phyloP scores from a whole-genome alignment of 2,888 invertebrate species.

The Agonopterix alstromeriana region DNA sequence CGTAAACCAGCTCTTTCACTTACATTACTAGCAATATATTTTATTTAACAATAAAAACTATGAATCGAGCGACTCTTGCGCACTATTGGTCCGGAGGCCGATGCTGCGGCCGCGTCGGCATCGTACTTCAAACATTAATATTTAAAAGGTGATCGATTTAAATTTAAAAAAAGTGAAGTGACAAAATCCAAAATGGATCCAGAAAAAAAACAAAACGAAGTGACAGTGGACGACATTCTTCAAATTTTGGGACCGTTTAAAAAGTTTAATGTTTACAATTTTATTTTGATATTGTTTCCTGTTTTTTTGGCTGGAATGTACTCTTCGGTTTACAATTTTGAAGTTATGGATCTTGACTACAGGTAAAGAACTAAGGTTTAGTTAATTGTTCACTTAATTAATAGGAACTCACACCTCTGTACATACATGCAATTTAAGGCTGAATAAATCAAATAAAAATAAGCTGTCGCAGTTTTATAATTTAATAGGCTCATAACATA shows the following conservation, averaged over 20 bases:
- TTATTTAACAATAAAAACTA: conserved; percentile 49
- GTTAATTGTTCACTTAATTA: too few relatives aligned
- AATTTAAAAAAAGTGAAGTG: not conserved
- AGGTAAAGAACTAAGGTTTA: conserved; percentile 36
- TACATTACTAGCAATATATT: too few relatives aligned
- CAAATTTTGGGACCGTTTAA: conserved; percentile 57
- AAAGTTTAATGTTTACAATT: conserved; percentile 56
- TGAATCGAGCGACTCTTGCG: conserved; percentile 30
- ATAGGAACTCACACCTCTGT: too few relatives aligned
- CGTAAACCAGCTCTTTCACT: not conserved
- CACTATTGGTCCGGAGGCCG: conserved; percentile 44
- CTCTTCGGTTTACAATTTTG: conserved; percentile 66
- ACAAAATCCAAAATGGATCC: conserved; percentile 44
- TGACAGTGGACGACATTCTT: conserved; percentile 64
- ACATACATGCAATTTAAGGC: too few relatives aligned
- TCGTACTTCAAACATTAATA: conserved; percentile 23
- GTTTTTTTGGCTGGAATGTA: conserved; percentile 64
- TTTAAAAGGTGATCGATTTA: not conserved
- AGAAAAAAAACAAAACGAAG: conserved; percentile 54
- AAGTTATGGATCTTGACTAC: conserved; percentile 63
- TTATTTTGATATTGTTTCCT: conserved; percentile 53
- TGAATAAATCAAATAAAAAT: too few relatives aligned
- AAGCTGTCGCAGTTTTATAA: not conserved
- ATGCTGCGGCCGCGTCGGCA: conserved; percentile 30
- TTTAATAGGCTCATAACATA: too few relatives aligned